These are phyloP conservation scores for Hoplostethus mediterraneus DNA, from an alignment of 2,797 vertebrate genomes.

Conservation along the genomic window DNA sequence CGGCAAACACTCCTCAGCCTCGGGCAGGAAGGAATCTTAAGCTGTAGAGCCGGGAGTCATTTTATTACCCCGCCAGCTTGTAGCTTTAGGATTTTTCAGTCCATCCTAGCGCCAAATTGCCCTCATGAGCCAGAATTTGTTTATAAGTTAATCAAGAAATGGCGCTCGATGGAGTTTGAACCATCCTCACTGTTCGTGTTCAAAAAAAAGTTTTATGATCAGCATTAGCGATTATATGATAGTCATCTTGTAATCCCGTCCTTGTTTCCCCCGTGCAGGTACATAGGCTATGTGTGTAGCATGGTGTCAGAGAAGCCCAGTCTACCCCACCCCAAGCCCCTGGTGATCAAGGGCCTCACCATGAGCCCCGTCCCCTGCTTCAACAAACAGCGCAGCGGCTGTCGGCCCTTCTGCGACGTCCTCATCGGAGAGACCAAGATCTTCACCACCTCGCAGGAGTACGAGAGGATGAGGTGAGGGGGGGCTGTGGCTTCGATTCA, in stretches of 20 bases:
- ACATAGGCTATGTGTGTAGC: conserved; percentile 96
- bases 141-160: neutral
- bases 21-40: neutral
- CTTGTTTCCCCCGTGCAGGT: conserved; percentile 81
- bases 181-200: neutral
- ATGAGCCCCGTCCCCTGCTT: conserved; percentile 96
- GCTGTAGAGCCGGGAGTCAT: conserved; percentile 9
- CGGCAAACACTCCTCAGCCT: neutral
- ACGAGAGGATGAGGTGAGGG: conserved; percentile 97
- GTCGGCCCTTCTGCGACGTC: conserved; percentile 97
- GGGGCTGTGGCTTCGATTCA: too few relatives aligned
- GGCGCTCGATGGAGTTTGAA: conserved; percentile 5
- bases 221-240: too few relatives aligned
- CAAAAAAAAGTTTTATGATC: too few relatives aligned
- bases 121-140: conserved; percentile 25
- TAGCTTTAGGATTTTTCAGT: conserved; percentile 17
- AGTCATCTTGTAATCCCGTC: too few relatives aligned
- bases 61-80: conserved; percentile 29
- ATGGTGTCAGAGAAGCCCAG: conserved; percentile 95
- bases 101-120: neutral
- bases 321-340: conserved; percentile 93
- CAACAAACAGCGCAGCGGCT: conserved; percentile 98
- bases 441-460: conserved; percentile 95
- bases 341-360: conserved; percentile 92
- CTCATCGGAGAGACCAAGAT: conserved; percentile 97